Conservation (phyloP, 2,113 vertebrate genomes). For the Aepyceros melampus region DNA sequence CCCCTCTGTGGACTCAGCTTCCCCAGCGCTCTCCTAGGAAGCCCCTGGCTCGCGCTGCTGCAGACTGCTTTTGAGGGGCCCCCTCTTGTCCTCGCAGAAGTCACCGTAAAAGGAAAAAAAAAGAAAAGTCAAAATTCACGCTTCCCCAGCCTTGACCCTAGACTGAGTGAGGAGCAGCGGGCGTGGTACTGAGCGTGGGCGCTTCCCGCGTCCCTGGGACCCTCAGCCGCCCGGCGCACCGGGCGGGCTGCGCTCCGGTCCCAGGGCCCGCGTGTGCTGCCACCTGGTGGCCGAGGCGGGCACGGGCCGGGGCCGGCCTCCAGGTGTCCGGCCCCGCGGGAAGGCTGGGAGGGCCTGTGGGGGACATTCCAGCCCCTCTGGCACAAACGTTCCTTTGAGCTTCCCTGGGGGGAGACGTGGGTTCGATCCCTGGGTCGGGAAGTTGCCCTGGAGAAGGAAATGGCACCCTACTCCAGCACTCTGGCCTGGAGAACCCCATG, state of each 20-base stretch:
- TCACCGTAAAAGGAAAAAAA: not conserved
- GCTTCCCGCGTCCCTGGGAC: rapidly evolving
- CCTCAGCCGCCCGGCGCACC: rapidly evolving
- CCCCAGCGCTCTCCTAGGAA: not conserved
- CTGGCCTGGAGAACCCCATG: not conserved
- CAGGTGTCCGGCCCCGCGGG: not conserved
- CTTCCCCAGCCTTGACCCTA: not conserved
- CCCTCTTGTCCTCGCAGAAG: not conserved
- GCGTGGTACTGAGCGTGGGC: not conserved
- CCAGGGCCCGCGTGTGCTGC: not conserved
- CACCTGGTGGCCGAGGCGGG: conserved; percentile 34
- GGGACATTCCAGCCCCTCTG: not conserved
- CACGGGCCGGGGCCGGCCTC: not conserved
- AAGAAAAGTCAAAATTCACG: not conserved
- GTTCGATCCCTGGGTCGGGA: not conserved
- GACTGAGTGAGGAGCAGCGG: rapidly evolving
- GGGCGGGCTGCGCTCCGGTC: not conserved
- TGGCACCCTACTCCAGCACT: not conserved
- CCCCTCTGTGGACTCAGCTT: not conserved
- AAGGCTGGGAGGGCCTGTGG: not conserved
- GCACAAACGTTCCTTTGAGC: not conserved
- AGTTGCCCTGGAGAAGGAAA: not conserved
- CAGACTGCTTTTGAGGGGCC: not conserved
- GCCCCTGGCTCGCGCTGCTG: too few species aligned
- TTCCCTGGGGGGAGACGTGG: not conserved